Evolutionary conservation across 2,113 vertebrate genomes (phyloP).

Genomic region (Monopterus albus): DNA sequence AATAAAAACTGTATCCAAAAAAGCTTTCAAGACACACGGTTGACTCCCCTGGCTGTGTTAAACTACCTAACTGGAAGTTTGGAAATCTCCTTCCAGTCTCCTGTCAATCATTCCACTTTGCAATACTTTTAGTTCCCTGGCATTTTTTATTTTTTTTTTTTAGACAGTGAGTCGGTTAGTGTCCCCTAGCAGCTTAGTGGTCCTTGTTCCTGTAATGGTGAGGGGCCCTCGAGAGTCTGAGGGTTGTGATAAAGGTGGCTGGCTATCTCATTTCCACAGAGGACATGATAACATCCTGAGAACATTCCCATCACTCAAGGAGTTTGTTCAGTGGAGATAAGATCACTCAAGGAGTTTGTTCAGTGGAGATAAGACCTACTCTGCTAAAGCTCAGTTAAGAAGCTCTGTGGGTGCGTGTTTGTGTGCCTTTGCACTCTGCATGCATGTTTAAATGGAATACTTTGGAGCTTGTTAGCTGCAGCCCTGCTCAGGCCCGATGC

Average conservation of each 20-base stretch:
- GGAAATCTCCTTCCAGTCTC: constrained; percentile 37
- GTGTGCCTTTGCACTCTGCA: constrained; percentile 20
- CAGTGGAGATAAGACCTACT: constrained; percentile 67
- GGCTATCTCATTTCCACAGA: constrained; percentile 75
- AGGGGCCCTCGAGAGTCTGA: constrained; percentile 65
- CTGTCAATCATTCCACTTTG: constrained; percentile 50
- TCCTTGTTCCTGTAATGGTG: constrained; percentile 68
- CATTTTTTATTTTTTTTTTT: constrained; percentile 22
- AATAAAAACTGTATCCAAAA: constrained; percentile 22
- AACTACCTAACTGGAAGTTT: constrained; percentile 33
- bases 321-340: constrained; percentile 76
- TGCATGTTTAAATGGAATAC: constrained; percentile 20
- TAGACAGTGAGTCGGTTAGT: constrained; percentile 44
- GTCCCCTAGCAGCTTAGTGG: constrained; percentile 54
- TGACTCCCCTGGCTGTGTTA: constrained; percentile 20
- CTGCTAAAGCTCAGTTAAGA: constrained; percentile 33
- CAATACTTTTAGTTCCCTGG: constrained; percentile 34
- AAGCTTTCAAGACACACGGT: background rate
- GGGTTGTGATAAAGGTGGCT: constrained; percentile 67
- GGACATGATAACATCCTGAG: constrained; percentile 77
- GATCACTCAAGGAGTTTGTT: constrained; percentile 70
- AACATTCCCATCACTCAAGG: constrained; percentile 74
- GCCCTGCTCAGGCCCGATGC: constrained; percentile 1
- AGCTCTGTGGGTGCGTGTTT: constrained; percentile 28
- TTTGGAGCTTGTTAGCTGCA: constrained; percentile 17